Conservation (phyloP, 2,797 vertebrate genomes). For the Acanthis flammea region DNA sequence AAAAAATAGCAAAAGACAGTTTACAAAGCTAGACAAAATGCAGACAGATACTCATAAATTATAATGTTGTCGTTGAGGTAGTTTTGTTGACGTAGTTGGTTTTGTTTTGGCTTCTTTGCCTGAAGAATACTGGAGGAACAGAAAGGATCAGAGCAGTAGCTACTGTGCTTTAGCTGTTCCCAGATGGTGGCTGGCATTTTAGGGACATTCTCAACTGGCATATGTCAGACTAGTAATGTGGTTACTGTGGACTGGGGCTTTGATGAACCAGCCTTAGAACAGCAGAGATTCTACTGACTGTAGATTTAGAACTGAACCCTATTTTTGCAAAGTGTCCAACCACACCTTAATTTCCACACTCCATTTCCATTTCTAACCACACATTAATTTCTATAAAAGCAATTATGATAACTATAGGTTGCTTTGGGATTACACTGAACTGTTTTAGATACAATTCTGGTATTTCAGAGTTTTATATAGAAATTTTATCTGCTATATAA, state of each 20-base stretch:
- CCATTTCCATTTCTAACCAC: too few relatives aligned
- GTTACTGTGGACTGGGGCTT: not conserved
- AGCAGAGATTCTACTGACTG: not conserved
- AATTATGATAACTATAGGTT: not conserved
- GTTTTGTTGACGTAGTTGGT: not conserved
- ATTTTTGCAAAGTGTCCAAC: not conserved
- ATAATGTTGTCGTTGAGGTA: not conserved
- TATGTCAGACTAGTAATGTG: not conserved
- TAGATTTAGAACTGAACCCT: not conserved
- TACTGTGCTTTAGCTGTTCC: not conserved
- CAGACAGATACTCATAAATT: not conserved
- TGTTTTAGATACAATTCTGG: not conserved
- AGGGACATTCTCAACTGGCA: not conserved
- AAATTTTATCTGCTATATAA: not conserved
- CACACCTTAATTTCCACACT: not conserved
- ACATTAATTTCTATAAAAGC: not conserved
- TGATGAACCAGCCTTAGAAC: not conserved
- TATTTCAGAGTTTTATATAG: not conserved
- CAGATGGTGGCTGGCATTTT: not conserved
- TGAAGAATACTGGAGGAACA: not conserved
- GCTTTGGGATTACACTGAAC: not conserved
- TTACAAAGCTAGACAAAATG: not conserved
- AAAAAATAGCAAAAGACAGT: not conserved
- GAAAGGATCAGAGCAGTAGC: not conserved
- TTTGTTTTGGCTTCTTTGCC: not conserved